phyloP scores from a whole-genome alignment of 2,113 vertebrate genomes.

The Macaca nemestrina region DNA sequence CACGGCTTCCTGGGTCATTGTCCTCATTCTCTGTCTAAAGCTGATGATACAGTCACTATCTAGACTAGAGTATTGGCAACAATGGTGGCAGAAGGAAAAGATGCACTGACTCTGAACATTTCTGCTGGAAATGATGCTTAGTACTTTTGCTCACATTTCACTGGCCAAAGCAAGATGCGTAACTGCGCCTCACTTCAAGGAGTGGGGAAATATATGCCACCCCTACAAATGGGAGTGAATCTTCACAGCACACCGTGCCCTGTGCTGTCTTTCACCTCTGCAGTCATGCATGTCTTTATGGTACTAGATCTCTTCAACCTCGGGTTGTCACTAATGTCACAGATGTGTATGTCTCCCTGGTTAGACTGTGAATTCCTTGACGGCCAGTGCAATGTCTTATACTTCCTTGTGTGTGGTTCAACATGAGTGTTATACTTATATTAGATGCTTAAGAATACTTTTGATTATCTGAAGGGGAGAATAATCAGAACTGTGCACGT shows the following conservation, averaged over 20 bases:
- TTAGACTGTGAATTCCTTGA: background rate
- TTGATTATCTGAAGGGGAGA: background rate
- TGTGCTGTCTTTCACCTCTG: background rate
- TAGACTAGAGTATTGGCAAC: background rate
- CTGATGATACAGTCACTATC: background rate
- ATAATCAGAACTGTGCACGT: background rate
- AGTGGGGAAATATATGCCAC: background rate
- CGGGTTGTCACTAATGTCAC: background rate
- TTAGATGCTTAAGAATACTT: background rate
- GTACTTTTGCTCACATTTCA: background rate
- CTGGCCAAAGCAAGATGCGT: background rate
- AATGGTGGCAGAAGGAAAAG: background rate
- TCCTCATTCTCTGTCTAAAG: background rate
- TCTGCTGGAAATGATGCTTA: background rate
- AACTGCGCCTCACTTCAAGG: background rate
- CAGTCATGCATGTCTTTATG: background rate
- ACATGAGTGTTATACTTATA: background rate
- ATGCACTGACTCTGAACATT: background rate
- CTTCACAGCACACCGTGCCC: background rate
- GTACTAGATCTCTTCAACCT: background rate
- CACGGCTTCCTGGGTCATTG: background rate
- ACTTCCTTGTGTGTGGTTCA: background rate
- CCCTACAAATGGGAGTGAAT: background rate
- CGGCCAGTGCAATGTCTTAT: background rate
- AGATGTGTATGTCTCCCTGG: background rate